phyloP scores from a whole-genome alignment of 2,888 invertebrate species.

The Cristatella mucedo region DNA sequence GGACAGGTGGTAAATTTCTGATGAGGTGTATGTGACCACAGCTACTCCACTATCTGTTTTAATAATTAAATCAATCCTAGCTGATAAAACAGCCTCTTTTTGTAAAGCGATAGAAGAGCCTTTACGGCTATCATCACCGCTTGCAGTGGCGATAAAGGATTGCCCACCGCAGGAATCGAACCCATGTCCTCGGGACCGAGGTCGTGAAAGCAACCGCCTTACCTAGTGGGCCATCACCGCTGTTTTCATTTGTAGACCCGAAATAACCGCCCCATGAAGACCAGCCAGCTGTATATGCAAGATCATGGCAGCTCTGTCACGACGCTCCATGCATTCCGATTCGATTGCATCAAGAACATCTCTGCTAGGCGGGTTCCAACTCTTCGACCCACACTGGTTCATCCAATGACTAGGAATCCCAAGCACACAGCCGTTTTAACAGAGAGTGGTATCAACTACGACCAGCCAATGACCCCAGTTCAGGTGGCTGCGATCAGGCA shows the following conservation, averaged over 20 bases:
- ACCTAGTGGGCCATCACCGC: too few relatives aligned
- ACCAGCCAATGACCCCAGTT: constrained; percentile 63
- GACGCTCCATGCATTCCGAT: constrained; percentile 50
- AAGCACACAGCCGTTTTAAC: constrained; percentile 66
- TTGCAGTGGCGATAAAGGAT: too few relatives aligned
- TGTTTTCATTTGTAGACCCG: constrained; percentile 45
- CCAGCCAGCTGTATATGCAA: constrained; percentile 57
- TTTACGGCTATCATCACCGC: too few relatives aligned
- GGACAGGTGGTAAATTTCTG: too few relatives aligned
- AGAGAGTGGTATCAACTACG: constrained; percentile 68
- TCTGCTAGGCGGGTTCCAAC: constrained; percentile 45
- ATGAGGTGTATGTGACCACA: too few relatives aligned
- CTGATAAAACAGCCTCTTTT: too few relatives aligned
- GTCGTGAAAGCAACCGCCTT: too few relatives aligned
- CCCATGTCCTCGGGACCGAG: too few relatives aligned
- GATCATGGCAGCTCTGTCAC: constrained; percentile 61
- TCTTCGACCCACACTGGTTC: constrained; percentile 58
- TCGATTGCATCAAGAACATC: constrained; percentile 60
- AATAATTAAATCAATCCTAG: too few relatives aligned
- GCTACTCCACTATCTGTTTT: too few relatives aligned
- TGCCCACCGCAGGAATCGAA: too few relatives aligned
- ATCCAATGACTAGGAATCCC: constrained; percentile 54
- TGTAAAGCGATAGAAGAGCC: too few relatives aligned
- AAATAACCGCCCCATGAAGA: constrained; percentile 53
- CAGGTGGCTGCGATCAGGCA: constrained; percentile 46